A percentile compares a stretch with the other conserved stretches of the same genome.
These are phyloP conservation scores for Meganola albula DNA, from an alignment of 2,888 invertebrate genomes.

Conservation along the genomic window DNA sequence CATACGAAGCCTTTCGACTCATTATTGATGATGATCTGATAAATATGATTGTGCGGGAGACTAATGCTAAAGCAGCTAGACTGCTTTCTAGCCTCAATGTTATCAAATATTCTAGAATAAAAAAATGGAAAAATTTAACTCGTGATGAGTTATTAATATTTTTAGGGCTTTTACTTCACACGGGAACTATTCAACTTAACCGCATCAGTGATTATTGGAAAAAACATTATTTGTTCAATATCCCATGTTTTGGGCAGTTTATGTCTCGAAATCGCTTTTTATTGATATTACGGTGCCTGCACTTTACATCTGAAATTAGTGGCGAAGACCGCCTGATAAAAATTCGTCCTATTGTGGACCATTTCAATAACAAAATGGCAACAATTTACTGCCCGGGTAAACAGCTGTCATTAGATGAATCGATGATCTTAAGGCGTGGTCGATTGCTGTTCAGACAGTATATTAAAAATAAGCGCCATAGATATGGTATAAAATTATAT, in stretches of 20 bases:
- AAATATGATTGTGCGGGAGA: conserved; percentile 20
- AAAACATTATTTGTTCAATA: conserved; percentile 34
- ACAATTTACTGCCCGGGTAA: conserved; percentile 33
- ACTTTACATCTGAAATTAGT: conserved; percentile 31
- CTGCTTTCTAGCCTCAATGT: conserved; percentile 8
- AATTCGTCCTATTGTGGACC: conserved; percentile 36
- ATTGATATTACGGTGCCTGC: conserved; percentile 31
- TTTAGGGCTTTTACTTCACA: conserved; percentile 44
- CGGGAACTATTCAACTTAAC: conserved; percentile 37
- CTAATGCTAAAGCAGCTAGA: conserved; percentile 12
- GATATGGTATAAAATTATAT: conserved; percentile 42
- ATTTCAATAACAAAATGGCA: conserved; percentile 39
- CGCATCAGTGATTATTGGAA: conserved; percentile 44
- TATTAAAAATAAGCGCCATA: conserved; percentile 38
- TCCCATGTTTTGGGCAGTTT: conserved; percentile 24
- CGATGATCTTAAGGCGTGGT: conserved; percentile 40
- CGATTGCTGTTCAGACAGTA: conserved; percentile 35
- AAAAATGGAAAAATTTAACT: conserved; percentile 32
- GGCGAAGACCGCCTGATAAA: conserved; percentile 30
- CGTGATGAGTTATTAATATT: conserved; percentile 30
- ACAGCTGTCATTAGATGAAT: conserved; percentile 36
- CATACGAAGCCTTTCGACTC: conserved; percentile 23
- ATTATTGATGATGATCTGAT: conserved; percentile 22
- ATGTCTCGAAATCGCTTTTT: conserved; percentile 28
- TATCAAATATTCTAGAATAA: conserved; percentile 16